phyloP scores from a whole-genome alignment of 1,140 invertebrate genomes.

The Orchesella cincta region DNA sequence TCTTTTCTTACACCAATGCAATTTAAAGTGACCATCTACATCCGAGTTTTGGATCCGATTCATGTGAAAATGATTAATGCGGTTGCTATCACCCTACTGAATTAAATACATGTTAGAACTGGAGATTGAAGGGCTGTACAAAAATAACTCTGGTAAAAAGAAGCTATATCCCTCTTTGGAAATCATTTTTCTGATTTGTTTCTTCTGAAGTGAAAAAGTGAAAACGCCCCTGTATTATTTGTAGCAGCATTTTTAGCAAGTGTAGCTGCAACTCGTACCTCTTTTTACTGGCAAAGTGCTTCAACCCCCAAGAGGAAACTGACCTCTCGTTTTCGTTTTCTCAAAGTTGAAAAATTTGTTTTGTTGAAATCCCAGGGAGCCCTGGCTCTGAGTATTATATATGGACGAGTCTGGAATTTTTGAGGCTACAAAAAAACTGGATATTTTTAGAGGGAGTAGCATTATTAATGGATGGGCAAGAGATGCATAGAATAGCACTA shows the following conservation, averaged over 20 bases:
- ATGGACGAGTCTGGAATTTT: no score
- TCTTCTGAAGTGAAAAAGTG: background rate
- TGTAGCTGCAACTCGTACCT: background rate
- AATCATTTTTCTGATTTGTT: constrained; percentile 1
- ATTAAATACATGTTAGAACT: no score
- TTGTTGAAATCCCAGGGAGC: constrained; percentile 21
- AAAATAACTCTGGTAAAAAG: no score
- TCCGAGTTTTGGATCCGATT: no score
- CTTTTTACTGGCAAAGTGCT: constrained; percentile 19
- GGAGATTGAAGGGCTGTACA: no score
- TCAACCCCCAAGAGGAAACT: constrained; percentile 17
- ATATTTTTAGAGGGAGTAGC: background rate
- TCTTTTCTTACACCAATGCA: no score
- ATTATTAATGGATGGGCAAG: constrained; percentile 28
- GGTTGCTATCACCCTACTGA: no score
- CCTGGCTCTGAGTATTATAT: background rate
- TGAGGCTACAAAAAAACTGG: constrained; percentile 2
- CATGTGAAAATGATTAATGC: no score
- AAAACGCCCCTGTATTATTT: background rate
- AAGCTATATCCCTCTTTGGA: no score
- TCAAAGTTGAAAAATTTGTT: constrained; percentile 30
- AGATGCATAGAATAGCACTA: no score
- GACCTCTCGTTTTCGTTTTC: constrained; percentile 28
- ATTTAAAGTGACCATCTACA: no score
- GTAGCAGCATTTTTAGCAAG: background rate